phyloP scores from a whole-genome alignment of 1,140 invertebrate species.

The Adoxophyes honmai region DNA sequence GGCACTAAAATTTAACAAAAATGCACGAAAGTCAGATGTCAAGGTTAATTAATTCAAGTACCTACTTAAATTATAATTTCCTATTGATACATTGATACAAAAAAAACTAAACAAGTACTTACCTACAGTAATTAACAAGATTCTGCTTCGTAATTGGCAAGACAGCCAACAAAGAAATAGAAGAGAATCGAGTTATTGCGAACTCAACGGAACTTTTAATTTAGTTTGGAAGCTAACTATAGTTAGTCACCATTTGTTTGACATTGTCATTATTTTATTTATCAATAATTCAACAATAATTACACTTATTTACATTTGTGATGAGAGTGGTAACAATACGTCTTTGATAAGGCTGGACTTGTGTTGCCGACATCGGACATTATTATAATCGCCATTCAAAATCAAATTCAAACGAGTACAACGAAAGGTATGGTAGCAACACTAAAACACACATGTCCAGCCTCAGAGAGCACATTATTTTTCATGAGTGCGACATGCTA shows the following conservation, averaged over 20 bases:
- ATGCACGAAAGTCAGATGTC: constrained; percentile 53
- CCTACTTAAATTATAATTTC: constrained; percentile 17
- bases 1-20: constrained; percentile 7
- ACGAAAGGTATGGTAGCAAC: too few species aligned
- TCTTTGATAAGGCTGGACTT: constrained; percentile 29
- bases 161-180: constrained; percentile 27
- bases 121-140: constrained; percentile 19
- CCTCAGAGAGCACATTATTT: too few species aligned
- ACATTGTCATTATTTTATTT: constrained; percentile 16
- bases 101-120: constrained; percentile 15
- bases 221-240: too few species aligned
- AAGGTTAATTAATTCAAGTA: constrained; percentile 33
- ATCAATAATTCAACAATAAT: constrained; percentile 56
- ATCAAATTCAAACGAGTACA: too few species aligned
- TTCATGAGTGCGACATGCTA: too few species aligned
- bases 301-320: constrained; percentile 55
- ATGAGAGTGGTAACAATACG: constrained; percentile 50
- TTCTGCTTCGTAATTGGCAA: constrained; percentile 30
- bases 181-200: constrained; percentile 21
- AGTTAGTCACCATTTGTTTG: too few species aligned
- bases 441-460: too few species aligned
- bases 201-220: background rate
- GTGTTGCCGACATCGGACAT: constrained; percentile 18
- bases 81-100: constrained; percentile 19
- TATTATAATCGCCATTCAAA: background rate